A percentile compares a stretch with the other conserved stretches of the same genome.
Evolutionary conservation across 1,140 invertebrate genomes (phyloP).

Genomic region (Streblospio benedicti): DNA sequence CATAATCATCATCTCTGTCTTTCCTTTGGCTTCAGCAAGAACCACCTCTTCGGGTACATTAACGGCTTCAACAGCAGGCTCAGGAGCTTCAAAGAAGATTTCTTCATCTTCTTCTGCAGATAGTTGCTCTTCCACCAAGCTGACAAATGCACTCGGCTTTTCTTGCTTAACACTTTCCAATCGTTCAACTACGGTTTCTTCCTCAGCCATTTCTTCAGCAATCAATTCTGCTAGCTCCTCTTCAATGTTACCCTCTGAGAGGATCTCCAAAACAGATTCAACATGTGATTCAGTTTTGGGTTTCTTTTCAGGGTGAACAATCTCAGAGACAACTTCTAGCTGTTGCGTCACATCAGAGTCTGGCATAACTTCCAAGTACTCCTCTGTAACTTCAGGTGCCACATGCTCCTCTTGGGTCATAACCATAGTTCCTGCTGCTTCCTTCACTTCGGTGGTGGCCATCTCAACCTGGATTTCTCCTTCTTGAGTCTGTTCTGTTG

Average conservation of each 20-base stretch:
- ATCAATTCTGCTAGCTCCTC: constrained; percentile 19
- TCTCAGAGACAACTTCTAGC: neutral
- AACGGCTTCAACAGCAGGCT: constrained; percentile 3
- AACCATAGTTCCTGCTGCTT: constrained; percentile 19
- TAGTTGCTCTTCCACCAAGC: constrained; percentile 12
- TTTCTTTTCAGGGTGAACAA: neutral
- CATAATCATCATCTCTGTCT: constrained; percentile 1
- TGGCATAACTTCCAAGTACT: constrained; percentile 11
- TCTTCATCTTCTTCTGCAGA: constrained; percentile 18
- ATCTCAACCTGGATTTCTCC: constrained; percentile 24
- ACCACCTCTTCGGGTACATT: constrained; percentile 4
- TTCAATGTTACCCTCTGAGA: constrained; percentile 11
- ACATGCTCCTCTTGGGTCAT: constrained; percentile 20
- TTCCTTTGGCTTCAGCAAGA: constrained; percentile 1
- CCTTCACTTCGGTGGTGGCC: constrained; percentile 15
- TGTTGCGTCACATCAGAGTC: neutral
- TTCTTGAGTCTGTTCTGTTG: constrained; percentile 12
- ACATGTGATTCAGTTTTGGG: neutral
- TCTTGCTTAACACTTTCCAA: constrained; percentile 8
- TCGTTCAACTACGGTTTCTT: constrained; percentile 17
- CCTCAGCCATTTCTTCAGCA: constrained; percentile 1
- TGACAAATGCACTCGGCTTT: constrained; percentile 12
- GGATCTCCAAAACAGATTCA: neutral
- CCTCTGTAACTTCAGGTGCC: constrained; percentile 19
- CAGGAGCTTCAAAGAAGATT: constrained; percentile 15